Evolutionary conservation across 2,113 vertebrate species (phyloP).

Genomic region (Aldabrachelys gigantea): DNA sequence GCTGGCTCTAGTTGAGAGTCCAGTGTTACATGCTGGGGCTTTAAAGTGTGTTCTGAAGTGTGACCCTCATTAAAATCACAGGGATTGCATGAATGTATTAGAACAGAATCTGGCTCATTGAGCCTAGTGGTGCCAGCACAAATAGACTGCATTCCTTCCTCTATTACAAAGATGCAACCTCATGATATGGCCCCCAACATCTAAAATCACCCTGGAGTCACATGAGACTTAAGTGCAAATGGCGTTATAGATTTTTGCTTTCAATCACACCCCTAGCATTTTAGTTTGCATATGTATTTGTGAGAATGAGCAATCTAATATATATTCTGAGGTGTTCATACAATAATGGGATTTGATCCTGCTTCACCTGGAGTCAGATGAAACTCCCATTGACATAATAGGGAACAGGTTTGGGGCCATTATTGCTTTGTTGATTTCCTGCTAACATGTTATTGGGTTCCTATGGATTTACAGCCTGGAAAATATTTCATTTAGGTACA

Average conservation of each 20-base stretch:
- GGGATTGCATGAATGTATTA: neutral
- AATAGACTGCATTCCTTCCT: neutral
- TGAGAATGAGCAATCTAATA: neutral
- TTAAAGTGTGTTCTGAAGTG: neutral
- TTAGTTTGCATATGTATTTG: neutral
- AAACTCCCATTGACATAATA: neutral
- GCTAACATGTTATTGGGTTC: conserved; percentile 5
- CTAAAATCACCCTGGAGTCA: neutral
- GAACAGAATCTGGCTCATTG: neutral
- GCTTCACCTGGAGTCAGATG: neutral
- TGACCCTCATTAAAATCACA: neutral
- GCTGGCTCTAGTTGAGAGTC: neutral
- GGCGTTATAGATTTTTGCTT: neutral
- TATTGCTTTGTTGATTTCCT: neutral
- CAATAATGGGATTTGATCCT: conserved; percentile 9
- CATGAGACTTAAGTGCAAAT: neutral
- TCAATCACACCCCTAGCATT: neutral
- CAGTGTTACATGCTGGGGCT: neutral
- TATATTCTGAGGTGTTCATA: neutral
- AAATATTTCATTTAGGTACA: neutral
- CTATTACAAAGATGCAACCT: neutral
- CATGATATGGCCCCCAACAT: neutral
- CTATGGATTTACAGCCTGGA: conserved; percentile 25
- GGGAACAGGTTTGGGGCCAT: neutral
- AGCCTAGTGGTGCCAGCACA: neutral